A percentile compares a stretch with the other conserved stretches of the same genome.
Evolutionary conservation across 2,797 vertebrate genomes (phyloP).

Genomic region (Enoplosus armatus): DNA sequence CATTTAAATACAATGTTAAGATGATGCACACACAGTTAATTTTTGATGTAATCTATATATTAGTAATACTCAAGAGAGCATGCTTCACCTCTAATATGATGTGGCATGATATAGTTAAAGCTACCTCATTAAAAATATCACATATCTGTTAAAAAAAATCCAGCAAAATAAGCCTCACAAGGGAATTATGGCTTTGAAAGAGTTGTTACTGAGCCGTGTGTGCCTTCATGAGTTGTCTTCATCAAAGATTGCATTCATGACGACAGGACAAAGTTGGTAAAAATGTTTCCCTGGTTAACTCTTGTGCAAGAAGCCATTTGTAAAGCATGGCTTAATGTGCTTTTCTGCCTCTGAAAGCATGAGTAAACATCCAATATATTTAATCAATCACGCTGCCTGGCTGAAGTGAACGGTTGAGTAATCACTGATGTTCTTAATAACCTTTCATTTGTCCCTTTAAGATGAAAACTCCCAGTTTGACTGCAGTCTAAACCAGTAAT

Average conservation of each 20-base stretch:
- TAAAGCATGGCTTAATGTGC: conserved; percentile 23
- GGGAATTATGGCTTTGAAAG: conserved; percentile 19
- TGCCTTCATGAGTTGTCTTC: conserved; percentile 29
- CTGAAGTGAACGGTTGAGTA: conserved; percentile 45
- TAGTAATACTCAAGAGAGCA: conserved; percentile 18
- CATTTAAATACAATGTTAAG: conserved; percentile 1
- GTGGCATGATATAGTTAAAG: conserved; percentile 33
- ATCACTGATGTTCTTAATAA: conserved; percentile 49
- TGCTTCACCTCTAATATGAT: conserved; percentile 19
- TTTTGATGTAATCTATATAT: conserved; percentile 38
- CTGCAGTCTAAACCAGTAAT: conserved; percentile 36
- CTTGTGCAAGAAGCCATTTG: conserved; percentile 12
- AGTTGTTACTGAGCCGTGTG: conserved; percentile 4
- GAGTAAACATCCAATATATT: conserved; percentile 50
- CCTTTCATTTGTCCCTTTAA: conserved; percentile 45
- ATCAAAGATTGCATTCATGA: conserved; percentile 37
- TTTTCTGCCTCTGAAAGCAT: conserved; percentile 40
- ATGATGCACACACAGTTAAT: conserved; percentile 9
- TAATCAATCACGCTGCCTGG: conserved; percentile 43
- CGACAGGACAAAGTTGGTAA: conserved; percentile 20
- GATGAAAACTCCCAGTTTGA: conserved; percentile 38
- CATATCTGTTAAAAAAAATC: conserved; percentile 23
- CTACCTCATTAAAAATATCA: conserved; percentile 40
- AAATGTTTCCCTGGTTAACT: conserved; percentile 17
- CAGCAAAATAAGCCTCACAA: conserved; percentile 16